Base-by-base conservation (phyloP, 1,140 invertebrate species). In the Leptopilina boulardi region DNA sequence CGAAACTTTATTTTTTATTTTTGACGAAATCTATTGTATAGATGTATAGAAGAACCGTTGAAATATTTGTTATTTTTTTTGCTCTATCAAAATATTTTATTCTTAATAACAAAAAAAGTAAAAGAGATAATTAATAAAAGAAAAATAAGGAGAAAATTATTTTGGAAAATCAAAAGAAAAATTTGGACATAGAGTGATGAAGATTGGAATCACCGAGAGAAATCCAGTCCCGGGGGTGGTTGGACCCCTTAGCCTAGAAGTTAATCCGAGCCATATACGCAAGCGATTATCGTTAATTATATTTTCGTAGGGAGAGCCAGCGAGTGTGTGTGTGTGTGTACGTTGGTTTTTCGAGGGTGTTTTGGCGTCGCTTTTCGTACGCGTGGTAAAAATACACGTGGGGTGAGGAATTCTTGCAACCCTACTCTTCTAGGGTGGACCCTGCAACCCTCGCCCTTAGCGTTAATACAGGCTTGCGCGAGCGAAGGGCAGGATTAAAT, bases 401-500 rank as follows among this genome's bases (percentile, higher is more conserved):
- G 84, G 59, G 59, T 66, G 59, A 26, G 59, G 59, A 66, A 66
- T 66, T 66, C 23, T 66, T 30, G 59, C 59, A 15, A 66, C 59
- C 59, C 59, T 66, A 66, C 59, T 66, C 21, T 66, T 66, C 59
- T 11, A 66, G 59, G 59, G 59, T 66, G 59, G 59, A 30, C 59
- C 59, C 59, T 13, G 59, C 23, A 66, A 66, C 78, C 79, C 84
- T 83, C 82, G 80, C 86, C 85, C 87, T 86, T 84, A 81, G 83
- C 89, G 88, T 89, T 89, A 89, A 88, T 89, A 89, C 85, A 86
- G 84, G 84, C 86, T 30, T 87, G 86, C 84, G 85, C 80, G 82
- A 83, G 86, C 88, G 87, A 89, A 88, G 89, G 89, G 89, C 88
- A 89, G 88, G 89, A 90, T 91, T 93, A 93, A 93, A 93, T 93